Base-by-base conservation (phyloP, 1,140 invertebrate species). In the Drosophila suzukii region DNA sequence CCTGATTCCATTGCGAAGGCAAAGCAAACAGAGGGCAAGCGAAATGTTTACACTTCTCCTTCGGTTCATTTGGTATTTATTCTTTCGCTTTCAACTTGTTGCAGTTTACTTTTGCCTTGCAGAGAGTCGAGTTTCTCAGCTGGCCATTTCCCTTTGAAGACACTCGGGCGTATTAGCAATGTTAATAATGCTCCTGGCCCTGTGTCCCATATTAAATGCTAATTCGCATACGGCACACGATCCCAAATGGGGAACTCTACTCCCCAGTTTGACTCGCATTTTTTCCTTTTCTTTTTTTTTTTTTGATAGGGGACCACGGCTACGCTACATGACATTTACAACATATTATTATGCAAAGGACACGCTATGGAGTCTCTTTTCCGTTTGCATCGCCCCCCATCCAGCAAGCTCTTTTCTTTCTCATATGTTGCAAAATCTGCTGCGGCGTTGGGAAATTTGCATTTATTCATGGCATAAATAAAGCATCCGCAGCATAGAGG, bases 391-490 rank as follows among this genome's bases (percentile, higher is more conserved):
- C 30, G 3, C 11, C 17, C 6, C 6, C 3, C 38, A 0, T 4
- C 13, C 38, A 13, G 1, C 38, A 7, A 12, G 34, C 38, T 15
- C 51, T 30, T 41, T 44, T 43, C 39, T 39, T 58, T 24, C 46
- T 71, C 68, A 72, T 71, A 76, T 86, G 83, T 79, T 88, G 75
- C 79, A 79, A 86, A 86, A 88, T 86, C 83, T 86, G 83, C 81
- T 70, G 72, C 71, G 75, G 75, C 75, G 84, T 83, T 78, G 79
- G 55, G 30, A 88, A 86, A 88, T 86, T 86, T 86, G 76, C 83
- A 86, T 86, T 88, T 86, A 86, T 86, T 86, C 83, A 88, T 86
- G 83, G 72, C 83, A 86, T 86, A 88, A 88, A 86, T 86, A 86
- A 88, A 83, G 83, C 68, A 78, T 47, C 58, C 41, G 30, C 43